Evolutionary conservation across 2,113 vertebrate species (phyloP).

Genomic region (Micromys minutus): DNA sequence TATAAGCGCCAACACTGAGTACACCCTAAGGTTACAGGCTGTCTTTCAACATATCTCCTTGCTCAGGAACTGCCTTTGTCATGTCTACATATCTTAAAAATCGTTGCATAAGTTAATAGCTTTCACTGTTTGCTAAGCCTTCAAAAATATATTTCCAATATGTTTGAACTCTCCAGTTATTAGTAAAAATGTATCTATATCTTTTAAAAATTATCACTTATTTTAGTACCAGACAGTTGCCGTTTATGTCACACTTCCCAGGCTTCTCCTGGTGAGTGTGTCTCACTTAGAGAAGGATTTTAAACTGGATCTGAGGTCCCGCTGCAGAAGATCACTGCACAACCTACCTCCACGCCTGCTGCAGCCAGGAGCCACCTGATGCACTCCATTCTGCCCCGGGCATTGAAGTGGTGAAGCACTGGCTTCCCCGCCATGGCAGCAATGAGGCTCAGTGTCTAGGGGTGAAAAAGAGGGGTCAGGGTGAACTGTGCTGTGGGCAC

Average conservation of each 20-base stretch:
- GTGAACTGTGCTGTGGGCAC: neutral
- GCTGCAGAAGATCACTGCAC: neutral
- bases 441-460: neutral
- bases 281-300: neutral
- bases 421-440: constrained; percentile 86
- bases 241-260: neutral
- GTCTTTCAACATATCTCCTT: too few species aligned
- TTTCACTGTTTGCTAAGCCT: too few species aligned
- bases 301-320: neutral
- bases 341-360: constrained; percentile 86
- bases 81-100: too few species aligned
- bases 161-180: too few species aligned
- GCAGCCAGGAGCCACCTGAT: constrained; percentile 90
- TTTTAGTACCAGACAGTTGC: neutral
- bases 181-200: neutral
- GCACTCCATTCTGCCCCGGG: constrained; percentile 90
- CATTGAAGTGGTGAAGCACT: constrained; percentile 88
- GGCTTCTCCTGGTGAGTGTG: neutral
- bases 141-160: too few species aligned
- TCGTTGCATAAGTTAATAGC: too few species aligned
- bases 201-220: too few species aligned
- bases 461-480: neutral
- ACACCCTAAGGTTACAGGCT: too few species aligned
- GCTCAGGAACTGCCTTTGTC: too few species aligned
- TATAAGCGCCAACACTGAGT: too few species aligned